These are phyloP conservation scores for Pteromalus puparum DNA, from an alignment of 1,140 invertebrate species.

Conservation along the genomic window DNA sequence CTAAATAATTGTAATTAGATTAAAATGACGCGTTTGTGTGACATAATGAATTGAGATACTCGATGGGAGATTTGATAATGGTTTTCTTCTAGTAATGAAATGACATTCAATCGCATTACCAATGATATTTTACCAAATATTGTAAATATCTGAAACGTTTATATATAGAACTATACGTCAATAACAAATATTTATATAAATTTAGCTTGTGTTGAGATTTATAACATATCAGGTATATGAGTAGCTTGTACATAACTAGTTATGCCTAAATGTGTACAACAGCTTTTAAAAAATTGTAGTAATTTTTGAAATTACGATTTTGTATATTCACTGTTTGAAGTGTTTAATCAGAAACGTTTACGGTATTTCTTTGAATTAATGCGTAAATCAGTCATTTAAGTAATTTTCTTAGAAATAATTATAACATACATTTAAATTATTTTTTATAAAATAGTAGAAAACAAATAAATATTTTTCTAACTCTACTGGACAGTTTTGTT, in stretches of 20 bases:
- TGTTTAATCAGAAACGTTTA: constrained; percentile 14
- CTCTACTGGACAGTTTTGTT: neutral
- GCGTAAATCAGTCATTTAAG: neutral
- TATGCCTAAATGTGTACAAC: neutral
- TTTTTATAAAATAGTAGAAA: constrained; percentile 31
- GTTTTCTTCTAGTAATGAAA: constrained; percentile 55
- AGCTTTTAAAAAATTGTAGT: constrained; percentile 10
- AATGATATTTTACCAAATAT: constrained; percentile 68
- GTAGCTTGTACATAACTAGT: neutral
- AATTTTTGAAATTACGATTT: constrained; percentile 17
- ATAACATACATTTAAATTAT: constrained; percentile 14
- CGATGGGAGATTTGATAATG: constrained; percentile 46
- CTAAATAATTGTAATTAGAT: neutral
- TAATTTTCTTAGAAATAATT: constrained; percentile 19
- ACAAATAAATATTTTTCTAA: constrained; percentile 48
- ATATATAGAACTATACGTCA: constrained; percentile 55
- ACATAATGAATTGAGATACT: constrained; percentile 54
- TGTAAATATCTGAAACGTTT: constrained; percentile 62
- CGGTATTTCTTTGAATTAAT: constrained; percentile 18
- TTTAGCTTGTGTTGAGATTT: constrained; percentile 18
- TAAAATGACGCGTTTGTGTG: neutral
- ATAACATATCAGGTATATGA: constrained; percentile 14
- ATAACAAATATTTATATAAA: constrained; percentile 64
- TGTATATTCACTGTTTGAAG: neutral
- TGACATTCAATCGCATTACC: constrained; percentile 56